Conservation (phyloP, 2,888 invertebrate genomes). For the Pandemis cinnamomeana region DNA sequence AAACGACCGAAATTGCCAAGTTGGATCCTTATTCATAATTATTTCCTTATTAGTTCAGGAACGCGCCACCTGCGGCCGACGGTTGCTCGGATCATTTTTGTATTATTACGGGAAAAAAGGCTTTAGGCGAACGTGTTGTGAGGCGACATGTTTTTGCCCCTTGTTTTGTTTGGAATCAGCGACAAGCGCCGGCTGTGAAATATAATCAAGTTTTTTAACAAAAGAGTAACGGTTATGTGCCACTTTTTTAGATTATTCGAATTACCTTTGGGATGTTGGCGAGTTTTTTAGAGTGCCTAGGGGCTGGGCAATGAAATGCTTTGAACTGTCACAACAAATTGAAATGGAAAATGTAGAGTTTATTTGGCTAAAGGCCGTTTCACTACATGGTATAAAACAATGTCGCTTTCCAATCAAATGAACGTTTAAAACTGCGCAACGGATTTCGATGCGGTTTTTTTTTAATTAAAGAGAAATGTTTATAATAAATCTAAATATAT, state of each 20-base stretch:
- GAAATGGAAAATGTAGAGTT: too few species aligned
- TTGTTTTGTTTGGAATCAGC: slow-evolving; percentile 7
- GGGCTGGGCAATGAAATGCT: background rate
- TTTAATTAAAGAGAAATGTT: too few species aligned
- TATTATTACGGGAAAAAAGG: slow-evolving; percentile 44
- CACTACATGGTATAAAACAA: too few species aligned
- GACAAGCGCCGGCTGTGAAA: background rate
- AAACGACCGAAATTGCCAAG: slow-evolving; percentile 58
- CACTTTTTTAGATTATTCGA: background rate
- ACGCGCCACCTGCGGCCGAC: slow-evolving; percentile 55
- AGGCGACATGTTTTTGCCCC: slow-evolving; percentile 9
- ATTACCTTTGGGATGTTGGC: background rate
- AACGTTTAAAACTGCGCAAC: too few species aligned
- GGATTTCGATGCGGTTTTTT: too few species aligned
- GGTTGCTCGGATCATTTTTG: slow-evolving; percentile 49
- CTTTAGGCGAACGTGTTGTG: slow-evolving; percentile 19
- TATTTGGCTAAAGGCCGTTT: too few species aligned
- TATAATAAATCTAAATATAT: too few species aligned
- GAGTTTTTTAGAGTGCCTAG: background rate
- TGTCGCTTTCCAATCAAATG: too few species aligned
- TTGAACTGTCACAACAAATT: background rate
- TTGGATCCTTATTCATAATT: slow-evolving; percentile 62
- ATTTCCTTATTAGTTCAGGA: slow-evolving; percentile 61
- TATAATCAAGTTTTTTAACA: background rate
- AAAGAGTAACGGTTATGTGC: background rate